Percentiles rank a stretch among this genome's conserved stretches.
Evolutionary conservation across 2,888 invertebrate genomes (phyloP).

Genomic region (Coenonympha arcania): DNA sequence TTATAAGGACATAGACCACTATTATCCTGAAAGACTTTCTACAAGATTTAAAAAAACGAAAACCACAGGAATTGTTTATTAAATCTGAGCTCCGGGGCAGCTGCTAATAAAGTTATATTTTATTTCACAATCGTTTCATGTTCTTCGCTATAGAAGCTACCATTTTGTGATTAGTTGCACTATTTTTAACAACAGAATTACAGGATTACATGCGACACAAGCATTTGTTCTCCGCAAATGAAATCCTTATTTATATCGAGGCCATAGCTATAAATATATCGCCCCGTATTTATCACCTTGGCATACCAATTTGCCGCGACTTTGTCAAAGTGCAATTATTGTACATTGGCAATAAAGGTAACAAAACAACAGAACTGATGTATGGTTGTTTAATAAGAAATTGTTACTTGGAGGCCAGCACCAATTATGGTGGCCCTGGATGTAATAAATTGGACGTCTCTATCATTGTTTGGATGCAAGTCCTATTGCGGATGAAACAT

Average conservation of each 20-base stretch:
- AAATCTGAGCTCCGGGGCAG: too few relatives aligned
- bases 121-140: too few relatives aligned
- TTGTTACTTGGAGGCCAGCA: slow-evolving; percentile 8
- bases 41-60: too few relatives aligned
- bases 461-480: not conserved
- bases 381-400: slow-evolving; percentile 14
- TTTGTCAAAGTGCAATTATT: slow-evolving; percentile 21
- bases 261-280: slow-evolving; percentile 13
- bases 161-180: too few relatives aligned
- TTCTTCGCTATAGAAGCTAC: too few relatives aligned
- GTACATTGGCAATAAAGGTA: slow-evolving; percentile 15
- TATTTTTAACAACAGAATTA: slow-evolving; percentile 1
- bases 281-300: slow-evolving; percentile 12
- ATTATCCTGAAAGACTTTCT: too few relatives aligned
- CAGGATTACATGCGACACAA: slow-evolving; percentile 3
- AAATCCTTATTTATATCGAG: slow-evolving; percentile 4
- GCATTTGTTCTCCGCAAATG: slow-evolving; percentile 3
- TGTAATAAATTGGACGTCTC: slow-evolving; percentile 11
- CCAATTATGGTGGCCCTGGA: slow-evolving; percentile 14
- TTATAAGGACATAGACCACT: too few relatives aligned
- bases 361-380: slow-evolving; percentile 8
- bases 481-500: not conserved
- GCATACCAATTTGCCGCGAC: slow-evolving; percentile 14
- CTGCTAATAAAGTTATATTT: too few relatives aligned
- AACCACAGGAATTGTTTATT: too few relatives aligned